Evolutionary conservation across 2,113 vertebrate genomes (phyloP), one percentile per base, ranked within the genome.

Genomic region (Seriola aureovittata): DNA sequence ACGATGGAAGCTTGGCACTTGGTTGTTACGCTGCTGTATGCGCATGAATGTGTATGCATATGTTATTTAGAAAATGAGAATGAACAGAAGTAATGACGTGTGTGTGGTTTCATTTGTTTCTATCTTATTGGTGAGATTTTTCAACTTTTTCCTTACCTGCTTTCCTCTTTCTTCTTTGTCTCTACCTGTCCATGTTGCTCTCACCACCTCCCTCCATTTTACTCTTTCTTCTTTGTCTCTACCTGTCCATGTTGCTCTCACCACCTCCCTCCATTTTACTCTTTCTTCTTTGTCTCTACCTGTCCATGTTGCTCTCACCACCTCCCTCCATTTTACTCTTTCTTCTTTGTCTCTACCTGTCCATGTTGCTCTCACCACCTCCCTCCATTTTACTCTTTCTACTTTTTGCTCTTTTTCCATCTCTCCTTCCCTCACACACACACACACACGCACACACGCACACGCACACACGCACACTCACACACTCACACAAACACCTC

Each of bases 391-490:
- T 66, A 63, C 7, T 23, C 11, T 71, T 54, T 75, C 4, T 50
- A 8, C 19, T 55, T 78, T 44, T 1, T 32, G 1, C 40, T 40
- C 38, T 81, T 76, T 85, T n/a, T 52, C 32, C 23, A 50, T 52
- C 71, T 77, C 38, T 52, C 19, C 60, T 40, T 40, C 40, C 40
- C 40, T 40, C 40, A 19, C 50, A 12, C 60, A 4, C 21, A 3
- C 40, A 21, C 63, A 69, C 23, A 69, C 44, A 34, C 63, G 16
- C 68, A 32, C 72, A 14, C 58, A 57, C n/a, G n/a, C 76, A 42
- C 74, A 54, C 66, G 58, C 54, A 52, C 68, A 14, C 76, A 46
- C 60, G 14, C 50, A 40, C 34, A 58, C 72, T 36, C 46, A 55
- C 54, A 58, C 25, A 64, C 74, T 42, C 54, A 66, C 71, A 21